Evolutionary conservation across 2,888 invertebrate species (phyloP), one percentile per base, ranked within the genome.

Genomic region (Hirudinaria manillensis): DNA sequence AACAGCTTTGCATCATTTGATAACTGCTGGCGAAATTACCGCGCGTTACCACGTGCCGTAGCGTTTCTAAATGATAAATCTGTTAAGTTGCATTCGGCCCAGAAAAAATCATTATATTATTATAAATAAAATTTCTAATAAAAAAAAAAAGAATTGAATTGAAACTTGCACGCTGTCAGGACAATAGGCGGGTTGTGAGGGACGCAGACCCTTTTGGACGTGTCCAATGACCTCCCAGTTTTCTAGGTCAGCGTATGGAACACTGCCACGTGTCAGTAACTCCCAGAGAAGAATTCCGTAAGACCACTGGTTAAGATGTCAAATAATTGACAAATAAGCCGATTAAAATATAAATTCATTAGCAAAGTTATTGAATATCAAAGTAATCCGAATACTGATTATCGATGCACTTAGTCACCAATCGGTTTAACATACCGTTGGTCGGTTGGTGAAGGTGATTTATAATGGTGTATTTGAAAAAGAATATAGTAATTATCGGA

Each of bases 281-380:
- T 87, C 87, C 87, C 87, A 87, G 66, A 87, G 77, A 19, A 86
- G 81, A 34, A 87, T 83, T 36, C 86, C 86, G 79, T 80, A 87
- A 2, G 86, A 84, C 87, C 87, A 87, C 84, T 86, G 80, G 61
- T 45, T 45, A 45, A 81, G 45, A 70, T 66, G 21, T n/a, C 27
- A 21, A 16, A 36, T 27, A 38, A 38, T 38, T 38, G 38, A 45
- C 16, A 45, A 45, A 1, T 45, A 10, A 45, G 16, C 16, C 16
- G 13, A 45, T 61, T 61, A 27, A 19, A 16, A 53, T 53, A 16
- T 61, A 29, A 61, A 3, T 7, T n/a, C 27, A 13, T 61, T 19
- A 29, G 1, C 2, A 13, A 61, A 61, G 24, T 61, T 13, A 6
- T 61, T 6, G 13, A 3, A 53, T 16, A 53, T 53, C 55, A 53